phyloP scores from a whole-genome alignment of 2,113 vertebrate species.

The Alaudala cheleensis region DNA sequence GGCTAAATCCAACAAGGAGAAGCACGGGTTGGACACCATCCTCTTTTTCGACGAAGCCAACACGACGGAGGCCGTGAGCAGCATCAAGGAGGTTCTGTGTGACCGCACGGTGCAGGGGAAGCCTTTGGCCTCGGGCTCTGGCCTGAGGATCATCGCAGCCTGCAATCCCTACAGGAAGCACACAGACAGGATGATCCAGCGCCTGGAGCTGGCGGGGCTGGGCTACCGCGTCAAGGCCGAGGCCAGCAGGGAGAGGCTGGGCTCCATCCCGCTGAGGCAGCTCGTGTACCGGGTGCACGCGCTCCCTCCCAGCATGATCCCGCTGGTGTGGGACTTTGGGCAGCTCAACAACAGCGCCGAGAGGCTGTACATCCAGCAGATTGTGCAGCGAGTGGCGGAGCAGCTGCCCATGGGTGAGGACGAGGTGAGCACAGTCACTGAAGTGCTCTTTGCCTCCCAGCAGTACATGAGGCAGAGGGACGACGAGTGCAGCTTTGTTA shows the following conservation, averaged over 20 bases:
- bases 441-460: constrained; percentile 88
- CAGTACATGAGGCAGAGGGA: constrained; percentile 83
- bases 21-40: constrained; percentile 82
- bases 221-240: constrained; percentile 89
- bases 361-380: constrained; percentile 87
- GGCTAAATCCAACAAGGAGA: constrained; percentile 75
- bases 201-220: constrained; percentile 89
- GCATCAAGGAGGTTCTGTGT: constrained; percentile 94
- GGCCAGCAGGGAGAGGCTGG: constrained; percentile 86
- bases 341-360: constrained; percentile 85
- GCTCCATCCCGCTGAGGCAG: constrained; percentile 90
- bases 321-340: constrained; percentile 96
- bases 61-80: constrained; percentile 90
- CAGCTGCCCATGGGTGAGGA: background rate
- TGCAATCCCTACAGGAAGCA: constrained; percentile 97
- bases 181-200: constrained; percentile 85
- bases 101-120: constrained; percentile 84
- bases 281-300: constrained; percentile 95
- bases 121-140: constrained; percentile 66
- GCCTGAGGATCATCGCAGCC: constrained; percentile 89
- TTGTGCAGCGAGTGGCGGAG: constrained; percentile 82
- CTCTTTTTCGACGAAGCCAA: constrained; percentile 97
- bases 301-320: constrained; percentile 91
- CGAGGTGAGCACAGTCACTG: constrained; percentile 32
- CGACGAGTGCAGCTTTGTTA: constrained; percentile 91